A percentile compares a stretch with the other conserved stretches of the same genome.
phyloP scores from a whole-genome alignment of 2,888 invertebrate genomes.

The Tenodera sinensis region DNA sequence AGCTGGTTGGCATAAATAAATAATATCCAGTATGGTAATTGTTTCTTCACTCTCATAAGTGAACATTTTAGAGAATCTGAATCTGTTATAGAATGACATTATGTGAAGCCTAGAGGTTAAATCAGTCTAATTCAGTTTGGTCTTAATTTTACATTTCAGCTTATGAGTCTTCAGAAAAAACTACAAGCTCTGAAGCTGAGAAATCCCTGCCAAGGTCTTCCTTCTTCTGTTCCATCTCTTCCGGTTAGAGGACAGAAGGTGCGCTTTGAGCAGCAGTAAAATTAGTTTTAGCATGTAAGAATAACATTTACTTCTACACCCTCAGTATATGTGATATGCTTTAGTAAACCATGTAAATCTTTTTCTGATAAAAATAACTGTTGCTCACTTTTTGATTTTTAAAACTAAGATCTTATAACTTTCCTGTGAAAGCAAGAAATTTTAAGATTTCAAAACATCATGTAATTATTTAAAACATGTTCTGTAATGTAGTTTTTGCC shows the following conservation, averaged over 20 bases:
- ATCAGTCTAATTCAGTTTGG: conserved; percentile 12
- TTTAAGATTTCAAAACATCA: too few relatives aligned
- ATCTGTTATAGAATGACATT: too few relatives aligned
- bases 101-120: background rate
- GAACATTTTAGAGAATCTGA: too few relatives aligned
- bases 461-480: too few relatives aligned
- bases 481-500: too few relatives aligned
- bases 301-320: background rate
- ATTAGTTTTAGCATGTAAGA: background rate
- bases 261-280: background rate
- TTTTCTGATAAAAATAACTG: background rate
- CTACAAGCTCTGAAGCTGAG: conserved; percentile 48
- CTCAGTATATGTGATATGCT: background rate
- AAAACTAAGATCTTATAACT: background rate
- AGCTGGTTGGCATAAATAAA: too few relatives aligned
- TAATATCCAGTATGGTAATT: too few relatives aligned
- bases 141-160: conserved; percentile 46
- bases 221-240: background rate
- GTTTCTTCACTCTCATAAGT: too few relatives aligned
- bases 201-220: conserved; percentile 30
- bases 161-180: conserved; percentile 54
- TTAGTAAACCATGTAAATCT: too few relatives aligned
- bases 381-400: background rate
- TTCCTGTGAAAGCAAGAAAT: too few relatives aligned
- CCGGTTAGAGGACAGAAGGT: background rate